Evolutionary conservation across 2,888 invertebrate genomes (phyloP).

Genomic region (Epirrita christyi): DNA sequence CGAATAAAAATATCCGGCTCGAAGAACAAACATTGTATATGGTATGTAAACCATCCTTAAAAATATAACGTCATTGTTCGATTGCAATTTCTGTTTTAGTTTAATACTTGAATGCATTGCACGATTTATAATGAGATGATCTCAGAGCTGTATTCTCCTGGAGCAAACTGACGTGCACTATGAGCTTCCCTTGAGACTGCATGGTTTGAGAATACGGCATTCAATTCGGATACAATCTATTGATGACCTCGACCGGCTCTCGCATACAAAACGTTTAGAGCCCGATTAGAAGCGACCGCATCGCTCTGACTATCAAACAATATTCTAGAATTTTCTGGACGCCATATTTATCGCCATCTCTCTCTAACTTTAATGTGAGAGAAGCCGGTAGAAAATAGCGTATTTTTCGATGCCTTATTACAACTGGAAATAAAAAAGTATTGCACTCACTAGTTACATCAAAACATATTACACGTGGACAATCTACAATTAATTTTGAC

Average conservation of each 20-base stretch:
- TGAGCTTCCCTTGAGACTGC: background rate
- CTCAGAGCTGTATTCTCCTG: background rate
- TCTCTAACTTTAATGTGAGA: too few species aligned
- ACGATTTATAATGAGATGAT: conserved; percentile 3
- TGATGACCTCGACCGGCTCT: conserved; percentile 50
- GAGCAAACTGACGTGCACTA: background rate
- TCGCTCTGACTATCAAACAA: conserved; percentile 2
- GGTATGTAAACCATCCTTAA: background rate
- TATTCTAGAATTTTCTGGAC: too few species aligned
- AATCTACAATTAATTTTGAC: too few species aligned
- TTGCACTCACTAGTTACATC: too few species aligned
- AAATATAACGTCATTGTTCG: conserved; percentile 2
- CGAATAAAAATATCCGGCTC: conserved; percentile 1
- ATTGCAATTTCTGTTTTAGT: conserved; percentile 34
- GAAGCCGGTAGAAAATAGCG: too few species aligned
- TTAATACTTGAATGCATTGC: conserved; percentile 42
- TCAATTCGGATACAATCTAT: conserved; percentile 36
- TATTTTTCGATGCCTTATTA: too few species aligned
- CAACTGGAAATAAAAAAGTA: too few species aligned
- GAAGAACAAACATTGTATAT: conserved; percentile 1
- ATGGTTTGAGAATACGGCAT: background rate
- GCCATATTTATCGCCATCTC: background rate
- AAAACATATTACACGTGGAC: too few species aligned
- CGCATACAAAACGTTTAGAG: conserved; percentile 28
- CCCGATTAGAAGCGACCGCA: background rate